These are phyloP conservation scores for Panthera uncia DNA, from an alignment of 2,113 vertebrate genomes.

Conservation along the genomic window DNA sequence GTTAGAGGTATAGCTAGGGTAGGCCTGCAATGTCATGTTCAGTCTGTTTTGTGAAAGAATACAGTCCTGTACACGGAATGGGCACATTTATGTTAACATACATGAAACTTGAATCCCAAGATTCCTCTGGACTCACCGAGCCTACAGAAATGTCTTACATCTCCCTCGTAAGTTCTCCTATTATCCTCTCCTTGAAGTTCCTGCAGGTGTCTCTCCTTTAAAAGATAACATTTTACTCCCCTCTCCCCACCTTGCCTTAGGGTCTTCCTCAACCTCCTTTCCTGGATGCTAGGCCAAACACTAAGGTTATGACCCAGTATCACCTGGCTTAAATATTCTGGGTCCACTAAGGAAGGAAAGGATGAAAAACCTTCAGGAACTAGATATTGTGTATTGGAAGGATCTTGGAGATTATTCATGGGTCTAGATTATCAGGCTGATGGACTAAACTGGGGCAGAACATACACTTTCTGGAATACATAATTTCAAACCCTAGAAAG, in stretches of 20 bases:
- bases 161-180: background rate
- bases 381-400: background rate
- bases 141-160: background rate
- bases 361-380: background rate
- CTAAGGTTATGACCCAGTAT: background rate
- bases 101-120: background rate
- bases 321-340: background rate
- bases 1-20: background rate
- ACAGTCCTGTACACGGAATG: background rate
- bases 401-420: background rate
- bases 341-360: background rate
- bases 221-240: background rate
- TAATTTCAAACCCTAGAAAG: background rate
- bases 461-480: background rate
- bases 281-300: background rate
- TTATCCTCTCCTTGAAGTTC: background rate
- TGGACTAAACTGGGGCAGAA: background rate
- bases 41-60: background rate
- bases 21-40: background rate
- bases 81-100: background rate
- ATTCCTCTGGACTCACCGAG: background rate
- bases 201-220: background rate
- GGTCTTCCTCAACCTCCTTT: background rate
- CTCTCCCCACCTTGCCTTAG: background rate
- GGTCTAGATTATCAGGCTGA: background rate